These are phyloP conservation scores for Protosalanx chinensis DNA, from an alignment of 2,797 vertebrate genomes.

Conservation along the genomic window DNA sequence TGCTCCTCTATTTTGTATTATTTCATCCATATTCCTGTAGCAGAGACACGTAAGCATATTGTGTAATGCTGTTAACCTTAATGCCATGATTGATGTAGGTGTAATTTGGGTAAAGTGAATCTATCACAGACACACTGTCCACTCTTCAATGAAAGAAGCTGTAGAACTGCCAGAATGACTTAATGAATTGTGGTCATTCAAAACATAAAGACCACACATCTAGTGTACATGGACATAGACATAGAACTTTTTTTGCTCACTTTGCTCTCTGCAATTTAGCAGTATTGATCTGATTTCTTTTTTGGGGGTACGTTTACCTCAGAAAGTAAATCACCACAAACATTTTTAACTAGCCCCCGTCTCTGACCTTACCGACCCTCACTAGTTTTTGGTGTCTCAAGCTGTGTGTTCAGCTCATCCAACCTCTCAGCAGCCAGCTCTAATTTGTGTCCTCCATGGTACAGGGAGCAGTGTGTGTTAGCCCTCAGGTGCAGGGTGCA, in stretches of 20 bases:
- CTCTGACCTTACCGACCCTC: constrained; percentile 3
- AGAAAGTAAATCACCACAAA: not conserved
- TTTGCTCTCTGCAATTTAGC: constrained; percentile 15
- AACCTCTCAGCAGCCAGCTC: not conserved
- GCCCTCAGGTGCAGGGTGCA: constrained; percentile 8
- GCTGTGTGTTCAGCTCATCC: constrained; percentile 2
- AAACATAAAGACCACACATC: constrained; percentile 12
- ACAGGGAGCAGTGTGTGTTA: constrained; percentile 5
- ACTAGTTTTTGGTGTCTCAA: not conserved
- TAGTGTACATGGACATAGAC: constrained; percentile 1
- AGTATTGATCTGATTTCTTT: constrained; percentile 7
- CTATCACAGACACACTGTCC: constrained; percentile 14
- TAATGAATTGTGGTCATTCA: not conserved
- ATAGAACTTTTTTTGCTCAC: constrained; percentile 11
- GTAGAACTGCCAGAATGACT: constrained; percentile 11
- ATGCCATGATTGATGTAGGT: constrained; percentile 33
- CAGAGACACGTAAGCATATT: not conserved
- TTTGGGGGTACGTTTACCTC: not conserved
- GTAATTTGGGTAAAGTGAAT: constrained; percentile 19
- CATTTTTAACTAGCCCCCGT: constrained; percentile 2
- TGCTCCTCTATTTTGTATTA: not conserved
- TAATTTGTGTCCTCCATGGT: not conserved
- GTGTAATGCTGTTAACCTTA: not conserved
- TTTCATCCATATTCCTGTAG: not conserved
- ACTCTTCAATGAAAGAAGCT: constrained; percentile 21